Evolutionary conservation across 2,113 vertebrate genomes (phyloP), one percentile per base, ranked within the genome.

Genomic region (Piaya cayana): DNA sequence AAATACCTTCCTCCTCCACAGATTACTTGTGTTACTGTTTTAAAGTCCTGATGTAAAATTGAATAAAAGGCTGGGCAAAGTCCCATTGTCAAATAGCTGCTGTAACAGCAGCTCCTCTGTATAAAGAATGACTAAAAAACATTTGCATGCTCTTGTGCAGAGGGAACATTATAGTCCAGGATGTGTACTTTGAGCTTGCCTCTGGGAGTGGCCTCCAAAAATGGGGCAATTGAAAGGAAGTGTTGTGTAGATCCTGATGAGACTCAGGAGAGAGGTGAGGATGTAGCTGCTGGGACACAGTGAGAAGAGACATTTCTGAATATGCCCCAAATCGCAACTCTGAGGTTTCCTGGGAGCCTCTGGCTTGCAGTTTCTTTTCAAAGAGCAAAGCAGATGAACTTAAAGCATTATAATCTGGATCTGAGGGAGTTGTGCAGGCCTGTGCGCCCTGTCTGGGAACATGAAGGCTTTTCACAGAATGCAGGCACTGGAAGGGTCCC

Each of bases 351-450:
- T 74, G 42, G 42, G 45, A 77, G 18, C 55, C 15, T 86, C 42
- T 67, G 70, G 39, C 58, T 62, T 82, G 53, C 74, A 82, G 65
- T 47, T 82, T 56, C 56, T 84, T 71, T 76, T 80, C 88, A 88
- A 62, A 43, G 50, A 86, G 82, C 39, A 59, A 53, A 96, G 23
- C 47, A 68, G 62, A n/a, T 42, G n/a, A 72, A n/a, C 72, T 69
- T n/a, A 39, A 67, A 81, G 39, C 42, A 70, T 82, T 88, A 22
- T 17, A 30, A 53, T 34, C 16, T 76, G 53, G 12, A 78, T 74
- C 36, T 32, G 15, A 58, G 37, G 69, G 56, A 81, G 8, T 50
- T 5, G 50, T 81, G 72, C 34, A 82, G 62, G 26, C 81, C 62
- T 71, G 0, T 32, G 8, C 2, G 22, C 10, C 21, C 18, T 2